phyloP scores from a whole-genome alignment of 2,113 vertebrate species.

The Aramus guarauna region DNA sequence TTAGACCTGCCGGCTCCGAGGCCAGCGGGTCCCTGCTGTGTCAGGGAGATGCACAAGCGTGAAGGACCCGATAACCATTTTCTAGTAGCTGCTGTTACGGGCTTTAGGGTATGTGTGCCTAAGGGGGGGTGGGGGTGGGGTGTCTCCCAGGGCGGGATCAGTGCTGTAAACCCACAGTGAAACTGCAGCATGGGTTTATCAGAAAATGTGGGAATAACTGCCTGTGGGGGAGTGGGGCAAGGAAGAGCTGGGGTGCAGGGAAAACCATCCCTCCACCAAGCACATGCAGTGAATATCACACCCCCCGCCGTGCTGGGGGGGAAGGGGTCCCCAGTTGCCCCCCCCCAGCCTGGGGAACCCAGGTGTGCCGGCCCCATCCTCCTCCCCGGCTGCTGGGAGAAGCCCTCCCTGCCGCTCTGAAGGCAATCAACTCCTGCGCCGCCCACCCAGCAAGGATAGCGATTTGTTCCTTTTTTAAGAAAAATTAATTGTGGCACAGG shows the following conservation, averaged over 20 bases:
- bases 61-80: background rate
- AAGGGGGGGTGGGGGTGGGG: no score
- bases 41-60: fast-evolving
- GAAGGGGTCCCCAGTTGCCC: background rate
- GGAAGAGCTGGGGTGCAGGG: background rate
- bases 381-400: background rate
- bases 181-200: background rate
- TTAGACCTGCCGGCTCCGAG: background rate
- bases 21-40: background rate
- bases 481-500: conserved; percentile 24
- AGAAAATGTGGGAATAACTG: background rate
- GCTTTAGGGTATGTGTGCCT: background rate
- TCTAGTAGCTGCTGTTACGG: background rate
- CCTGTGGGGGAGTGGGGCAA: background rate
- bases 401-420: background rate
- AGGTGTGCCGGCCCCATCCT: fast-evolving
- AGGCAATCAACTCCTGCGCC: background rate
- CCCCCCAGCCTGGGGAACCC: background rate
- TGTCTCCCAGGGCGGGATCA: background rate
- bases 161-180: background rate
- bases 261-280: fast-evolving
- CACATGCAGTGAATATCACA: fast-evolving
- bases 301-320: fast-evolving
- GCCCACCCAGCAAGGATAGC: background rate
- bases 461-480: conserved; percentile 47